Conservation (phyloP, 1,140 invertebrate species). For the Papilio xuthus region DNA sequence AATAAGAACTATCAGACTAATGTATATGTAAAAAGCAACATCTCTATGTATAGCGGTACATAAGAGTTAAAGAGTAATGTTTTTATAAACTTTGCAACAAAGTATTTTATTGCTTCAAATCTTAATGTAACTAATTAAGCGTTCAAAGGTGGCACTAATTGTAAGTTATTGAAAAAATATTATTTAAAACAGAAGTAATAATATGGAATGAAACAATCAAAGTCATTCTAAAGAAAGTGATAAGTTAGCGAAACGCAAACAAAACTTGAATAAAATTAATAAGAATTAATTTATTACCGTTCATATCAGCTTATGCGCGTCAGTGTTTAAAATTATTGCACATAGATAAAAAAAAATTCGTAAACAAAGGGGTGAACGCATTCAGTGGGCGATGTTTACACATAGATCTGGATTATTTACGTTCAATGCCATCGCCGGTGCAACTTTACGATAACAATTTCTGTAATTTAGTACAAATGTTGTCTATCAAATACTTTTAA, state of each 20-base stretch:
- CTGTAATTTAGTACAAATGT: neutral
- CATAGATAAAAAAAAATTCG: slow-evolving; percentile 59
- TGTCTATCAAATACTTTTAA: neutral
- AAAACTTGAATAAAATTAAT: slow-evolving; percentile 69
- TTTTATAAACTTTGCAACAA: slow-evolving; percentile 40
- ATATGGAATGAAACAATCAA: slow-evolving; percentile 18
- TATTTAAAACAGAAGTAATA: slow-evolving; percentile 37
- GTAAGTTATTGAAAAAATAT: slow-evolving; percentile 54
- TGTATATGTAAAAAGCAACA: neutral
- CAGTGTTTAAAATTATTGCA: slow-evolving; percentile 51
- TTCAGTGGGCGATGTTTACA: slow-evolving; percentile 43
- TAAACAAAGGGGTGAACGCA: slow-evolving; percentile 60
- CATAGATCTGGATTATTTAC: slow-evolving; percentile 42
- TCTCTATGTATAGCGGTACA: neutral
- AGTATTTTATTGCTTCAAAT: slow-evolving; percentile 53
- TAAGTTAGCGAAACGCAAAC: slow-evolving; percentile 53
- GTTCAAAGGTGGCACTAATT: slow-evolving; percentile 44
- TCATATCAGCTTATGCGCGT: slow-evolving; percentile 46
- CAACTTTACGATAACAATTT: slow-evolving; percentile 29
- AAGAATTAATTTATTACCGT: slow-evolving; percentile 67
- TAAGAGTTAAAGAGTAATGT: slow-evolving; percentile 1
- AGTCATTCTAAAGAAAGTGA: slow-evolving; percentile 21
- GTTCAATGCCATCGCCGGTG: slow-evolving; percentile 26
- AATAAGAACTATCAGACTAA: neutral
- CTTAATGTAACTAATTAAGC: slow-evolving; percentile 48